A percentile compares a stretch with the other conserved stretches of the same genome.
phyloP scores from a whole-genome alignment of 2,113 vertebrate genomes.

The Coreoperca whiteheadi region DNA sequence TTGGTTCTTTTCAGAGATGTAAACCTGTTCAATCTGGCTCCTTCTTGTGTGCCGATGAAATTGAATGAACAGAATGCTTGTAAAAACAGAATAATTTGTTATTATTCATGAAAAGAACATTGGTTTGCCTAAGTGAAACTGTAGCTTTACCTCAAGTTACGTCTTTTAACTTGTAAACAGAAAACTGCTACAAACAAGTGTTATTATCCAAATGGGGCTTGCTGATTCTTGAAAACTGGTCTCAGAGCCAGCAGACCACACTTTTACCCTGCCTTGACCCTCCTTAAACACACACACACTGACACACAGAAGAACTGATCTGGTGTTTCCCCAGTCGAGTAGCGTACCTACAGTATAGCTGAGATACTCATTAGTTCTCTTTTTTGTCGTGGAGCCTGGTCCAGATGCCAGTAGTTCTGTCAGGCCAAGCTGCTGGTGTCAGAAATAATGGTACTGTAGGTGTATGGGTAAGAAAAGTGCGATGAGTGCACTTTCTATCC shows the following conservation, averaged over 20 bases:
- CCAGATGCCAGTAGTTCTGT: slow-evolving; percentile 63
- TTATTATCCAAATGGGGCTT: background rate
- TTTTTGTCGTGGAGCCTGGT: slow-evolving; percentile 43
- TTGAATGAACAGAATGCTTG: slow-evolving; percentile 55
- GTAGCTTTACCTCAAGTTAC: background rate
- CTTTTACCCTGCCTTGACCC: slow-evolving; percentile 29
- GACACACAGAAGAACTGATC: slow-evolving; percentile 1
- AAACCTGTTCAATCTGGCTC: slow-evolving; percentile 60
- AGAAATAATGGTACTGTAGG: slow-evolving; percentile 73
- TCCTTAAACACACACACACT: slow-evolving; percentile 14
- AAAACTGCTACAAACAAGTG: slow-evolving; percentile 25
- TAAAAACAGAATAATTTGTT: slow-evolving; percentile 52
- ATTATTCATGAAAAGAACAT: slow-evolving; percentile 32
- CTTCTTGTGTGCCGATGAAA: slow-evolving; percentile 55
- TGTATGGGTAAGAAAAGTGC: slow-evolving; percentile 66
- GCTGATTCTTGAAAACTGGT: slow-evolving; percentile 15
- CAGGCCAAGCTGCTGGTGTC: slow-evolving; percentile 69
- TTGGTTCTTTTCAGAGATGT: slow-evolving; percentile 69
- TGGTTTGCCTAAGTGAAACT: slow-evolving; percentile 6
- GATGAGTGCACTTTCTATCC: slow-evolving; percentile 69
- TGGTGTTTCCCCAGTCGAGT: slow-evolving; percentile 25
- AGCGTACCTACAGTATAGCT: slow-evolving; percentile 27
- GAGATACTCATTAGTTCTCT: slow-evolving; percentile 63
- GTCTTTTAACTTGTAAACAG: slow-evolving; percentile 22
- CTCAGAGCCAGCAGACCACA: background rate